A percentile compares a stretch with the other conserved stretches of the same genome.
phyloP scores from a whole-genome alignment of 2,888 invertebrate genomes.

The Pteria penguin region DNA sequence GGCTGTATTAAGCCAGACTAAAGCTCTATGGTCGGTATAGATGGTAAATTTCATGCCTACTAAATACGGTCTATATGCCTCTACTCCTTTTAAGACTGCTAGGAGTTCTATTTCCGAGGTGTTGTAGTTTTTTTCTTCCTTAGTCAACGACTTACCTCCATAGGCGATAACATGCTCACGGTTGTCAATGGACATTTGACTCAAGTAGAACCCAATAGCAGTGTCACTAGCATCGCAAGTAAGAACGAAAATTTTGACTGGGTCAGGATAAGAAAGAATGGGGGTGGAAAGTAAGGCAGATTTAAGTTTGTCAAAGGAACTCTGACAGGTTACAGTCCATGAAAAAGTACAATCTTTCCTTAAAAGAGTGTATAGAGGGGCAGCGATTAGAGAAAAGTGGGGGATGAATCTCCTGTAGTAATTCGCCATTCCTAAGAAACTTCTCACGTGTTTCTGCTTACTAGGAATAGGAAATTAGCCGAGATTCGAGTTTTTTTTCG shows the following conservation, averaged over 20 bases:
- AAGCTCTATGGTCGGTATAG: constrained; percentile 47
- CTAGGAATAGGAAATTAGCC: constrained; percentile 39
- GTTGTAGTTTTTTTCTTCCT: constrained; percentile 32
- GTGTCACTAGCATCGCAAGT: constrained; percentile 44
- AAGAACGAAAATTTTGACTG: constrained; percentile 35
- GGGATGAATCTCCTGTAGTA: constrained; percentile 51
- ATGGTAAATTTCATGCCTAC: constrained; percentile 36
- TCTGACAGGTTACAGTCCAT: constrained; percentile 49
- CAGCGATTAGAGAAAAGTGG: constrained; percentile 42
- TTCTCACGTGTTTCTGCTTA: constrained; percentile 38
- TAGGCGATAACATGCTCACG: constrained; percentile 42
- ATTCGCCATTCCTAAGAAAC: constrained; percentile 48
- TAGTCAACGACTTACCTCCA: constrained; percentile 34
- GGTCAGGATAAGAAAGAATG: constrained; percentile 47
- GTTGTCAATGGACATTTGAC: constrained; percentile 40
- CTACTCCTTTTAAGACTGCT: constrained; percentile 47
- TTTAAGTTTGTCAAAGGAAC: constrained; percentile 61
- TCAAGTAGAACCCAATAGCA: constrained; percentile 47
- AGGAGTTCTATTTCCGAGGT: constrained; percentile 43
- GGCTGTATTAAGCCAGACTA: constrained; percentile 29
- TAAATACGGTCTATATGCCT: constrained; percentile 39
- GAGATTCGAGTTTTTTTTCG: constrained; percentile 39
- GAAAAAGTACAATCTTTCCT: constrained; percentile 52
- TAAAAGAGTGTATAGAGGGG: constrained; percentile 61
- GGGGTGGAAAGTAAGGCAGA: constrained; percentile 34